Evolutionary conservation across 2,113 vertebrate genomes (phyloP).

Genomic region (Tauraco erythrolophus): DNA sequence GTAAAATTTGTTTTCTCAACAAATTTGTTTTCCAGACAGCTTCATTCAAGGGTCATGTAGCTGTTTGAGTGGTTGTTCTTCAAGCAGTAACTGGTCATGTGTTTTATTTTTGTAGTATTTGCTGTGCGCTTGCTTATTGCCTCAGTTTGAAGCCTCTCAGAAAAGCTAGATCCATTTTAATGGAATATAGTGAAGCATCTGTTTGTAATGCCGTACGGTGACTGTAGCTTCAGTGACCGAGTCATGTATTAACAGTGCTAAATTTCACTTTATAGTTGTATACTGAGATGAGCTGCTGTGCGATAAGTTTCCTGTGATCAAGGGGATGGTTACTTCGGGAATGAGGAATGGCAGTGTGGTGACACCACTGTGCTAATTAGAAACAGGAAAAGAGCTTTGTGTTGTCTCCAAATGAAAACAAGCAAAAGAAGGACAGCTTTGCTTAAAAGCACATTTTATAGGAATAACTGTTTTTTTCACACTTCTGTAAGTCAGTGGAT

Average conservation of each 20-base stretch:
- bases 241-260: not conserved
- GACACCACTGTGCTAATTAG: accelerated
- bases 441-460: not conserved
- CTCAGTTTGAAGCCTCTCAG: not conserved
- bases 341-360: not conserved
- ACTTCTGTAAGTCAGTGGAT: not conserved
- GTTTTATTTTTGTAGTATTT: not conserved
- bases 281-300: not conserved
- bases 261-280: not conserved
- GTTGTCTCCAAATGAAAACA: not conserved
- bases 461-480: not conserved
- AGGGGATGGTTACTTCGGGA: not conserved
- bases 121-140: not conserved
- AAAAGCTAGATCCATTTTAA: not conserved
- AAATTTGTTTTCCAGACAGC: conserved; percentile 15
- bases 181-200: not conserved
- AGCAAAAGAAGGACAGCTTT: not conserved
- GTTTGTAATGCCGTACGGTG: not conserved
- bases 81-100: not conserved
- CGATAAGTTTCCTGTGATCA: not conserved
- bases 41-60: not conserved
- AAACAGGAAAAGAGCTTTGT: not conserved
- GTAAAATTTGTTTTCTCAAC: not conserved
- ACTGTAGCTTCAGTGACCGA: not conserved
- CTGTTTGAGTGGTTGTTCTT: not conserved